Base-by-base conservation (phyloP, 2,888 invertebrate species). In the Hermaeophaga mercurialis region DNA sequence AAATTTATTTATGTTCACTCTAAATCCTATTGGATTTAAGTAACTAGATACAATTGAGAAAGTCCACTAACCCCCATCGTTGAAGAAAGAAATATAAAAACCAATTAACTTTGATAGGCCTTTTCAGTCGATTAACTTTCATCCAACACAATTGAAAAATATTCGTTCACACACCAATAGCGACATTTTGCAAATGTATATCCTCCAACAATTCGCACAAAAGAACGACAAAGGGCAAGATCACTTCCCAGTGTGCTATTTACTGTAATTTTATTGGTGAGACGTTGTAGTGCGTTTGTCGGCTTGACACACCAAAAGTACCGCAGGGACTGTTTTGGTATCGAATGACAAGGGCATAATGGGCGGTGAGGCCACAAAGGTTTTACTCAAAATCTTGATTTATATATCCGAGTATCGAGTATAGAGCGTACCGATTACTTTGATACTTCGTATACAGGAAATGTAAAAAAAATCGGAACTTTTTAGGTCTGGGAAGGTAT, bases 191-290 rank as follows among this genome's bases (percentile, higher is more conserved):
- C n/a, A n/a, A n/a, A n/a, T n/a, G n/a, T n/a, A n/a, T n/a, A n/a
- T n/a, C n/a, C n/a, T n/a, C n/a, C 47, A 14, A 56, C 59, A 39
- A 50, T 58, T 55, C 47, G 55, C 33, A 59, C 55, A 55, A 60
- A 47, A 44, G n/a, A n/a, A n/a, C n/a, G n/a, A n/a, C n/a, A n/a
- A n/a, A n/a, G 24, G 43, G 26, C 43, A 50, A 47, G 12, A 41
- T 47, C 24, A 33, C 57, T 28, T 44, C 62, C 59, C 57, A 46
- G 59, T 41, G 56, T 11, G 59, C 33, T 55, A 58, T 60, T 61
- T 62, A 58, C 50, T 58, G 57, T 57, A 38, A 60, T 55, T 55
- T 60, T 58, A 60, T 60, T 57, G 54, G 59, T 48, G 49, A 52
- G 36, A 47, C 26, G 46, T 59, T 61, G 39, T 39, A 49, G 38